Conservation (phyloP, 2,888 invertebrate species). For the Dugesia japonica region DNA sequence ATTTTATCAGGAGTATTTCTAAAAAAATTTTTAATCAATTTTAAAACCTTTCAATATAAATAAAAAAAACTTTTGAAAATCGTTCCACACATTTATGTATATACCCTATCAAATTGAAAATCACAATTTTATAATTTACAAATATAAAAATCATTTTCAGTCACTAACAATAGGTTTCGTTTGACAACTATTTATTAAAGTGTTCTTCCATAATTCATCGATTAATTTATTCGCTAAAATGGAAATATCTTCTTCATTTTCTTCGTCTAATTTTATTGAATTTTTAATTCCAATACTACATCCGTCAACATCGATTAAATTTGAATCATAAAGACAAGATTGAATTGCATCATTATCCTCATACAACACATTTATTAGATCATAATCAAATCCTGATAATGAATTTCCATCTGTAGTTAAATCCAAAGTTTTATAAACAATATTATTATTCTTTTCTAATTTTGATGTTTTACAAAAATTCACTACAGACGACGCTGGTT, state of each 20-base stretch:
- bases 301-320: background rate
- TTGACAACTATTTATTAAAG: background rate
- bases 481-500: background rate
- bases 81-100: too few relatives aligned
- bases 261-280: background rate
- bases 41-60: too few relatives aligned
- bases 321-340: background rate
- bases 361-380: background rate
- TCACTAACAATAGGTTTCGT: background rate
- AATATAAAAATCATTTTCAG: too few relatives aligned
- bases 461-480: background rate
- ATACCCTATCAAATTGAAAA: background rate
- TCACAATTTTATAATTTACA: slow-evolving; percentile 3
- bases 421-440: background rate
- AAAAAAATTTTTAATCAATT: too few relatives aligned
- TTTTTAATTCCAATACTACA: background rate
- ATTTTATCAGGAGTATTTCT: too few relatives aligned
- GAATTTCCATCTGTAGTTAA: background rate
- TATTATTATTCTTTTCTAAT: background rate
- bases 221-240: background rate
- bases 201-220: background rate
- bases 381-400: background rate
- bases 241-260: background rate
- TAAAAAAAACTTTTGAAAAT: too few relatives aligned
- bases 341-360: background rate